phyloP scores from a whole-genome alignment of 2,888 invertebrate genomes.

The Anaspis maculata region DNA sequence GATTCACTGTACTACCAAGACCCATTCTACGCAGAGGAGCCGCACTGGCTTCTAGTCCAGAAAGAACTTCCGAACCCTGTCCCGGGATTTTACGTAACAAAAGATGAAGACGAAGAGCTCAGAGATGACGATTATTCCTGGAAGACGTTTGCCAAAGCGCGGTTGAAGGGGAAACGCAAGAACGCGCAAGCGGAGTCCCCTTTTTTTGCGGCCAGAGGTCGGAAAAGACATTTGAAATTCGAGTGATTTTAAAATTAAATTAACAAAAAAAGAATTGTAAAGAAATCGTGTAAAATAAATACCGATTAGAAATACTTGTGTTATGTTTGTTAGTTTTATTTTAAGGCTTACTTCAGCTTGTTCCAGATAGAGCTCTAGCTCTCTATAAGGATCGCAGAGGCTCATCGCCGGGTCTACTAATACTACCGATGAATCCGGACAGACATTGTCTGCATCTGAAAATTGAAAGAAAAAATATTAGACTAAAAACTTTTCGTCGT shows the following conservation, averaged over 20 bases:
- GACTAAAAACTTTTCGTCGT: too few species aligned
- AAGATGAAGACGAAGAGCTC: constrained; percentile 29
- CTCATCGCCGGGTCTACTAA: constrained; percentile 27
- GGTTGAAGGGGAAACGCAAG: constrained; percentile 33
- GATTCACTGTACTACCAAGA: constrained; percentile 34
- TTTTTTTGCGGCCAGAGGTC: too few species aligned
- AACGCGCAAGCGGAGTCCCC: constrained; percentile 35
- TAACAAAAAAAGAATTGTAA: neutral
- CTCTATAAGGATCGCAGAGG: constrained; percentile 41
- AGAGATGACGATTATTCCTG: constrained; percentile 17
- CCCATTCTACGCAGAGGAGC: constrained; percentile 48
- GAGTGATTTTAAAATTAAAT: too few species aligned
- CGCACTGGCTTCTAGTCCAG: constrained; percentile 47
- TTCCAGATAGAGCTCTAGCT: constrained; percentile 44
- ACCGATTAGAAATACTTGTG: neutral
- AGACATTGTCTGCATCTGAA: constrained; percentile 27
- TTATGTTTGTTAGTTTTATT: neutral
- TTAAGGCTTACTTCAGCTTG: constrained; percentile 41
- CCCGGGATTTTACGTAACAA: constrained; percentile 32
- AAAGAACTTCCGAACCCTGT: constrained; percentile 31
- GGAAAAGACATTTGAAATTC: too few species aligned
- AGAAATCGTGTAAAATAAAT: neutral
- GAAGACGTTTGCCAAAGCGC: constrained; percentile 26
- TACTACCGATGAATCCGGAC: constrained; percentile 20
- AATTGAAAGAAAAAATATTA: neutral